These are phyloP conservation scores for Mya arenaria DNA, from an alignment of 1,140 invertebrate species.

Conservation along the genomic window DNA sequence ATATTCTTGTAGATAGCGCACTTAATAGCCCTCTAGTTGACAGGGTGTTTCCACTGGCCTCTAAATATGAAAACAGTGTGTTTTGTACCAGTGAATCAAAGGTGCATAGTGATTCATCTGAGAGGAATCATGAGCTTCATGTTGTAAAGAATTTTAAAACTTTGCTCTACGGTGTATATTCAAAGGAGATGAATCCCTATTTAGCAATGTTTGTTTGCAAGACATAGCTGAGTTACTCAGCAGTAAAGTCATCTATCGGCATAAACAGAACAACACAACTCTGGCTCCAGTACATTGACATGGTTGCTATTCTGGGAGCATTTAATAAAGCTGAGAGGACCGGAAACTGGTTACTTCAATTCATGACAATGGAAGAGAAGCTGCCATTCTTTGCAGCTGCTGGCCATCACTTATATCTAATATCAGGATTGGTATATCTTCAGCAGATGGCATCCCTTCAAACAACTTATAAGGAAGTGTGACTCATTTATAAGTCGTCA, in stretches of 20 bases:
- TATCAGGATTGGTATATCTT: constrained; percentile 81
- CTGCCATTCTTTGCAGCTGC: constrained; percentile 80
- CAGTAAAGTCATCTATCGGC: constrained; percentile 55
- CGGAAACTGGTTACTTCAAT: constrained; percentile 61
- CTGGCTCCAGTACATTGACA: too few species aligned
- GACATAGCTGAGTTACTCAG: constrained; percentile 46
- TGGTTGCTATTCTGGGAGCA: too few species aligned
- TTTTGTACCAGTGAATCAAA: background rate
- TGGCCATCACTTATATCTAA: constrained; percentile 82
- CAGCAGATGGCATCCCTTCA: constrained; percentile 79
- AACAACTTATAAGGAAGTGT: constrained; percentile 44
- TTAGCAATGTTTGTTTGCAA: constrained; percentile 58
- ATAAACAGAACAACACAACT: too few species aligned
- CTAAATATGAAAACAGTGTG: background rate
- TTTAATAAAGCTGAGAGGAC: constrained; percentile 68
- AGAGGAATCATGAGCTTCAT: background rate
- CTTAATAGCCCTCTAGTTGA: constrained; percentile 29
- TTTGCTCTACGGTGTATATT: background rate
- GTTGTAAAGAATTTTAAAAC: background rate
- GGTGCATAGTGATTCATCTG: background rate
- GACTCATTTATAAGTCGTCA: constrained; percentile 39
- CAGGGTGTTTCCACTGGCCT: background rate
- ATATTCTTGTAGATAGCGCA: constrained; percentile 66
- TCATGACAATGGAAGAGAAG: constrained; percentile 71
- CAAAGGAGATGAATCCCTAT: constrained; percentile 51